Evolutionary conservation across 2,888 invertebrate species (phyloP), one percentile per base, ranked within the genome.

Genomic region (Drosophila phalerata): DNA sequence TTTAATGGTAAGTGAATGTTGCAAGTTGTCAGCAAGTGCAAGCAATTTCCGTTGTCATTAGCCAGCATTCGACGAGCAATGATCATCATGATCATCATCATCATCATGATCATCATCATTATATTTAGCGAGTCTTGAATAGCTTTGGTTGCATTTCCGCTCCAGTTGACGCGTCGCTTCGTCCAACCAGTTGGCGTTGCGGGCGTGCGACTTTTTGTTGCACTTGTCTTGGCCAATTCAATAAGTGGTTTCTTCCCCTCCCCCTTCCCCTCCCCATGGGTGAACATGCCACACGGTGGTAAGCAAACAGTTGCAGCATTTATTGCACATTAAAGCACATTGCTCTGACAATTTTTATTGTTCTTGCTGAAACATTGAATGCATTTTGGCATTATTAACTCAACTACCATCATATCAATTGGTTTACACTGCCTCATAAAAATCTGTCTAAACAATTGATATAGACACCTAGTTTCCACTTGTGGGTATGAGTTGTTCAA

Each of bases 11-110:
- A 42, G 15, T 42, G 47, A 28, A 28, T 15, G 47, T n/a, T 25
- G 47, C 28, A 28, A 28, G n/a, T 25, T 28, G 25, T 6, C 28
- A 22, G 19, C 42, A 13, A 51, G 19, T 55, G 52, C 28, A 38
- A 45, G 70, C 74, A 70, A 82, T 77, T 85, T 74, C 61, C 74
- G 69, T 63, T 82, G 77, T 72, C 72, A 79, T 85, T 82, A 79
- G 67, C 65, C 66, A 45, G 28, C 48, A 47, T n/a, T 52, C 45
- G 56, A 57, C 63, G 47, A 30, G 64, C 74, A 79, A 65, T 66
- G 37, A 45, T 67, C 64, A 62, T 40, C 69, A 43, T 69, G 45
- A 45, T 15, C 32, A 28, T 22, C 64, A 37, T 43, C 19, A 42
- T 8, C 3, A 19, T 17, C 25, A 30, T 38, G 6, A 32, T 30